A percentile compares a stretch with the other conserved stretches of the same genome.
Conservation (phyloP, 2,888 invertebrate genomes). For the Drosophila formosana region DNA sequence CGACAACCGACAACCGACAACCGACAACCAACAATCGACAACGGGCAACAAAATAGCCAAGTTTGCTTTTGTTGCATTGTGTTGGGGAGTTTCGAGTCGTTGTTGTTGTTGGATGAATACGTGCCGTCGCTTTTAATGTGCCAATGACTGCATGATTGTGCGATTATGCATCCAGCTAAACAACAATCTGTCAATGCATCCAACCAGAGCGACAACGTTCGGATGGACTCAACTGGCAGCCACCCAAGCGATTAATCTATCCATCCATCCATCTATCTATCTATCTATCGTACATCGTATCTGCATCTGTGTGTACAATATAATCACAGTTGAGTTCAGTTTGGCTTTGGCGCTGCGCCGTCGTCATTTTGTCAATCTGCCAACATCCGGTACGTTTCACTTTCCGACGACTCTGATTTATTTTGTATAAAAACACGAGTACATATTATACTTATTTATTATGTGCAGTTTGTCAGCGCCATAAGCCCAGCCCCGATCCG, state of each 20-base stretch:
- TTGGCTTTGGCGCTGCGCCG: constrained; percentile 36
- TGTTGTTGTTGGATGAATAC: constrained; percentile 31
- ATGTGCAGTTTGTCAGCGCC: constrained; percentile 77
- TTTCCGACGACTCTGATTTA: constrained; percentile 72
- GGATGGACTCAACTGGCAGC: constrained; percentile 51
- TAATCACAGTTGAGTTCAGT: constrained; percentile 37
- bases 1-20: constrained; percentile 26
- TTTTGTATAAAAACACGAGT: constrained; percentile 63
- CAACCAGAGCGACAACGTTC: constrained; percentile 57
- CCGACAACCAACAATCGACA: constrained; percentile 37
- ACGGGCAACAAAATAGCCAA: constrained; percentile 49
- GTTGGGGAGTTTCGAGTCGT: not conserved
- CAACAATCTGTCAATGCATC: constrained; percentile 79
- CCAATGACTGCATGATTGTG: constrained; percentile 80
- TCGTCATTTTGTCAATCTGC: constrained; percentile 73
- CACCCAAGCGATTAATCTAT: constrained; percentile 73
- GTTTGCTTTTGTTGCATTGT: constrained; percentile 36
- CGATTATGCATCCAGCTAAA: constrained; percentile 71
- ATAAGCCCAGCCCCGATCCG: constrained; percentile 25
- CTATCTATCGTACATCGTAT: constrained; percentile 29
- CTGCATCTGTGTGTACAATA: no score
- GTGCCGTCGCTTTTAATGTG: constrained; percentile 71
- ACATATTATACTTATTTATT: constrained; percentile 72
- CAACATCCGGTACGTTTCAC: constrained; percentile 80
- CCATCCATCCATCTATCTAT: constrained; percentile 25